These are phyloP conservation scores for Syngnathus floridae DNA, from an alignment of 2,113 vertebrate genomes.

Conservation along the genomic window DNA sequence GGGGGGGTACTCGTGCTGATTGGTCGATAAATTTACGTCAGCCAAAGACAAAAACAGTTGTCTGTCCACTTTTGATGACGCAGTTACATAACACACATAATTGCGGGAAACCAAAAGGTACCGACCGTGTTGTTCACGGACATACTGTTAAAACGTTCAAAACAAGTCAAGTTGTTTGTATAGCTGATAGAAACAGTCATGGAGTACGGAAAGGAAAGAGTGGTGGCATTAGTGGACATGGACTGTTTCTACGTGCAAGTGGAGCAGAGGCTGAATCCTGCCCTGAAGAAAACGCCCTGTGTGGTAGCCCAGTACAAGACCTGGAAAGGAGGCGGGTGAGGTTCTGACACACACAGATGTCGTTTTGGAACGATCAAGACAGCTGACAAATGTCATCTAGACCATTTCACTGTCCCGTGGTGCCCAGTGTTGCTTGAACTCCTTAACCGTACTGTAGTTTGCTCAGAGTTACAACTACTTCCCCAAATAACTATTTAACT, in stretches of 20 bases:
- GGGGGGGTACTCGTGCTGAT: neutral
- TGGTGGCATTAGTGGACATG: constrained; percentile 91
- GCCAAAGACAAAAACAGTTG: neutral
- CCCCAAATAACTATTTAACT: neutral
- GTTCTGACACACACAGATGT: constrained; percentile 28
- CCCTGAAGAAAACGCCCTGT: constrained; percentile 81
- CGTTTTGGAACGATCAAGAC: neutral
- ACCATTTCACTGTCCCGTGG: neutral
- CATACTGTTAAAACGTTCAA: neutral
- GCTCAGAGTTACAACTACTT: neutral
- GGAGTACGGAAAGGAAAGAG: constrained; percentile 78
- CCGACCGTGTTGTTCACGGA: neutral
- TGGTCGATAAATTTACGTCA: neutral
- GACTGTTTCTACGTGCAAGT: constrained; percentile 98
- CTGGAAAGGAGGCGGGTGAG: constrained; percentile 94
- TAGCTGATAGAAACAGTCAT: constrained; percentile 39
- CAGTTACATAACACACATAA: neutral
- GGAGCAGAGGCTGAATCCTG: constrained; percentile 83
- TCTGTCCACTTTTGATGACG: constrained; percentile 53
- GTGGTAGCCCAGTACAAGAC: constrained; percentile 92
- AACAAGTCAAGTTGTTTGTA: neutral
- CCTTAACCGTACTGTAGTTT: neutral
- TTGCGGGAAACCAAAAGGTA: constrained; percentile 20
- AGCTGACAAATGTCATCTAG: neutral
- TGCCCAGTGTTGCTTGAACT: neutral